A percentile compares a stretch with the other conserved stretches of the same genome.
These are phyloP conservation scores for Eulemur coronatus DNA, from an alignment of 2,797 vertebrate genomes.

Conservation along the genomic window DNA sequence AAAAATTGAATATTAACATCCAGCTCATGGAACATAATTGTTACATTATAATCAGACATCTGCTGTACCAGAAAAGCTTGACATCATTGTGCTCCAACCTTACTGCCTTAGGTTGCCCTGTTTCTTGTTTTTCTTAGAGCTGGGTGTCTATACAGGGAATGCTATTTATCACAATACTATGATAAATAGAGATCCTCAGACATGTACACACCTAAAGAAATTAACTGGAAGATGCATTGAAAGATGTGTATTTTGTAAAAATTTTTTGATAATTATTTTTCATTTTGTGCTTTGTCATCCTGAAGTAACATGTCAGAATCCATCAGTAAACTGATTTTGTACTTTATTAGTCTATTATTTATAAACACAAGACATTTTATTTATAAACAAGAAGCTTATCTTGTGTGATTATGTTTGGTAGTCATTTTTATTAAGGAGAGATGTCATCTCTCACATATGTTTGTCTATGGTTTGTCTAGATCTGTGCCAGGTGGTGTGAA, in stretches of 20 bases:
- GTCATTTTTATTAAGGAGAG: neutral
- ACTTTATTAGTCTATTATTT: neutral
- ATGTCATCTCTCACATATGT: neutral
- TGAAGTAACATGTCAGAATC: neutral
- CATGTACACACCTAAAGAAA: neutral
- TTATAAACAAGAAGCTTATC: neutral
- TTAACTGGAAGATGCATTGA: slow-evolving; percentile 1
- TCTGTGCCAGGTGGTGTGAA: neutral
- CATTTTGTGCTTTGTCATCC: slow-evolving; percentile 26
- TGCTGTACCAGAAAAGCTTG: neutral
- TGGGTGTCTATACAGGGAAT: neutral
- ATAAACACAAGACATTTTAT: neutral
- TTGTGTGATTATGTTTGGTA: neutral
- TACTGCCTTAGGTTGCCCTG: neutral
- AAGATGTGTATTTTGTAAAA: slow-evolving; percentile 35
- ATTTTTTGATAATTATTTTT: slow-evolving; percentile 3
- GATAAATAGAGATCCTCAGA: neutral
- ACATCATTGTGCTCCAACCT: neutral
- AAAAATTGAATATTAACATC: neutral
- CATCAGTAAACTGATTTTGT: neutral
- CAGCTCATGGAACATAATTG: neutral
- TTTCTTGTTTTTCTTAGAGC: neutral
- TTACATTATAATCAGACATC: neutral
- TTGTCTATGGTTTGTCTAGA: neutral
- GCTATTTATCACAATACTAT: neutral